Evolutionary conservation across 2,113 vertebrate genomes (phyloP), one percentile per base, ranked within the genome.

Genomic region (Cynopterus brachyotis): DNA sequence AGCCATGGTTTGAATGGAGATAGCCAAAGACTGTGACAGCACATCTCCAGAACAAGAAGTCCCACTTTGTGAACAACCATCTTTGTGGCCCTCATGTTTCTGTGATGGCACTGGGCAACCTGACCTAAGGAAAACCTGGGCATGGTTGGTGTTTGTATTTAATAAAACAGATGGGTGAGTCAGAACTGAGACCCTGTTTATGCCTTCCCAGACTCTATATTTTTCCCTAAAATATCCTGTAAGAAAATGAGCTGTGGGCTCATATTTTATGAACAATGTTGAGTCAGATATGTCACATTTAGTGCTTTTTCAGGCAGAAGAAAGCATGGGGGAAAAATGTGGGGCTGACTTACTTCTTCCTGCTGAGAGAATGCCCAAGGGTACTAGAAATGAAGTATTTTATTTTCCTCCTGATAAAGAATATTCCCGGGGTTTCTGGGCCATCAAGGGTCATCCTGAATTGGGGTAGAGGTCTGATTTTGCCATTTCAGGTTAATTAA

Each of bases 401-500:
- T 20, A 16, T 89, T 30, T 72, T 91, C 11, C 47, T 87, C 30
- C 81, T 76, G 26, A 67, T n/a, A 47, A 16, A 60, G 53, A 62
- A 37, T 66, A 55, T 69, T 60, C 69, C n/a, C 79, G 35, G 57
- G 57, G 11, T 67, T 55, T 81, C 42, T 32, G 57, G 45, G 59
- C 59, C 42, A 82, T 78, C 62, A 47, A 73, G 73, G 40, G 50
- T 60, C 35, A 90, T 53, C 35, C 28, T 96, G 64, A 35, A 87
- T 10, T 69, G 42, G 15, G 16, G 11, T 55, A 8, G 40, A 7
- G 40, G 40, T 80, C 50, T 73, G 35, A 47, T 78, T 42, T 69
- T 53, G 32, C 32, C 42, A 13, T 78, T 95, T 95, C 86, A 50
- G 32, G n/a, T 79, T 91, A 67, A 88, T 79, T 91, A 67, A 88